Percentiles rank a stretch among this genome's conserved stretches.
Evolutionary conservation across 2,797 vertebrate species (phyloP).

Genomic region (Distichodus sexfasciatus): DNA sequence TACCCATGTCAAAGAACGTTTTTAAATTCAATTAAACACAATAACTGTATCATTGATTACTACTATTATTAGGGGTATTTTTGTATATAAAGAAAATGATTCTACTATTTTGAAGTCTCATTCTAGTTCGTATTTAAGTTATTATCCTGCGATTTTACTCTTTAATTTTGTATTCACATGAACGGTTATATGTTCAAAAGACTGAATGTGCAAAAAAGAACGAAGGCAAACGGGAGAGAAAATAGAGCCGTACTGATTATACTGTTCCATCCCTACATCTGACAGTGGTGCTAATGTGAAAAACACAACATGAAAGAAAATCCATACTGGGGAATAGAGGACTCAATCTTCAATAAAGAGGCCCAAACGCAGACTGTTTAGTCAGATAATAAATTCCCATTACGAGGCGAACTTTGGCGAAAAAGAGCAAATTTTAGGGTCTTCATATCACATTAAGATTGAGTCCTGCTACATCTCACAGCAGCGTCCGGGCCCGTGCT

Average conservation of each 20-base stretch:
- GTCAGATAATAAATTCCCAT: constrained; percentile 42
- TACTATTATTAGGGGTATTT: not conserved
- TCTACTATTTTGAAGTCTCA: too few relatives aligned
- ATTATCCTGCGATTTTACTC: too few relatives aligned
- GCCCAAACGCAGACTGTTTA: constrained; percentile 17
- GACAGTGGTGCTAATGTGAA: constrained; percentile 11
- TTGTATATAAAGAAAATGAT: not conserved
- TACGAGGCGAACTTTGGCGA: constrained; percentile 47
- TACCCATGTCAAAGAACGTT: constrained; percentile 1
- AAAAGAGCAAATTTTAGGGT: constrained; percentile 68
- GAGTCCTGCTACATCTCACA: constrained; percentile 50
- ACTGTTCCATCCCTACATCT: constrained; percentile 15
- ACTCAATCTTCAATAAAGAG: constrained; percentile 16
- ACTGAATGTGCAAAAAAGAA: not conserved
- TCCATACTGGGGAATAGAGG: constrained; percentile 15
- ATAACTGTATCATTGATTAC: too few relatives aligned
- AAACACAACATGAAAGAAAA: constrained; percentile 32
- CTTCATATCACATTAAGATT: constrained; percentile 63
- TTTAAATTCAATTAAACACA: too few relatives aligned
- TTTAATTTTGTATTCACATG: not conserved
- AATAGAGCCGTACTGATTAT: not conserved
- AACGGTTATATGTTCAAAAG: not conserved
- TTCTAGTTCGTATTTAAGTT: too few relatives aligned
- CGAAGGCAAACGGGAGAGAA: not conserved
- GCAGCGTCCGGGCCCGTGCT: constrained; percentile 32